phyloP scores from a whole-genome alignment of 2,113 vertebrate genomes.

The Myrmecophaga tridactyla region DNA sequence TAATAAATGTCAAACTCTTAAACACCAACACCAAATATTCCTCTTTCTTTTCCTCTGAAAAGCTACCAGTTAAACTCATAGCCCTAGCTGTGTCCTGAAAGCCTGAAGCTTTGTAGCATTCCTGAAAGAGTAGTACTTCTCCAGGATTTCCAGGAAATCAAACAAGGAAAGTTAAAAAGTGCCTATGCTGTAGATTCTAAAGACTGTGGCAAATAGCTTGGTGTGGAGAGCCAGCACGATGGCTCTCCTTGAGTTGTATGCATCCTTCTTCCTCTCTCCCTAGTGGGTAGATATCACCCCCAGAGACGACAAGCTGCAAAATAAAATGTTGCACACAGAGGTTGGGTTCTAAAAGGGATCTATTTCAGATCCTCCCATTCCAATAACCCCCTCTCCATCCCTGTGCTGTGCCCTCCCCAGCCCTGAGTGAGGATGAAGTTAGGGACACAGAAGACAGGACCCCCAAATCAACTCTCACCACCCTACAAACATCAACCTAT shows the following conservation, averaged over 20 bases:
- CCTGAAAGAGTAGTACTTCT: background rate
- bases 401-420: background rate
- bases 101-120: background rate
- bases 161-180: background rate
- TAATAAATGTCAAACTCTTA: conserved; percentile 16
- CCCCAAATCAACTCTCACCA: background rate
- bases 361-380: background rate
- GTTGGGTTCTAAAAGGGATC: background rate
- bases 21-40: background rate
- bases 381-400: background rate
- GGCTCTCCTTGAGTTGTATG: background rate
- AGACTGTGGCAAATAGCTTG: background rate
- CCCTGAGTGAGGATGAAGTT: background rate
- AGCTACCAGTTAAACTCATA: background rate
- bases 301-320: background rate
- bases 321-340: background rate
- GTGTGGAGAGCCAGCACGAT: background rate
- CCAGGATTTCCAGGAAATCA: background rate
- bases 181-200: background rate
- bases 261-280: background rate
- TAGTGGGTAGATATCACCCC: background rate
- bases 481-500: background rate
- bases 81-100: background rate
- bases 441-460: background rate
- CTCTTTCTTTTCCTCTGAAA: conserved; percentile 21